Base-by-base conservation (phyloP, 1,140 invertebrate genomes). In the Pseudoatta argentina region DNA sequence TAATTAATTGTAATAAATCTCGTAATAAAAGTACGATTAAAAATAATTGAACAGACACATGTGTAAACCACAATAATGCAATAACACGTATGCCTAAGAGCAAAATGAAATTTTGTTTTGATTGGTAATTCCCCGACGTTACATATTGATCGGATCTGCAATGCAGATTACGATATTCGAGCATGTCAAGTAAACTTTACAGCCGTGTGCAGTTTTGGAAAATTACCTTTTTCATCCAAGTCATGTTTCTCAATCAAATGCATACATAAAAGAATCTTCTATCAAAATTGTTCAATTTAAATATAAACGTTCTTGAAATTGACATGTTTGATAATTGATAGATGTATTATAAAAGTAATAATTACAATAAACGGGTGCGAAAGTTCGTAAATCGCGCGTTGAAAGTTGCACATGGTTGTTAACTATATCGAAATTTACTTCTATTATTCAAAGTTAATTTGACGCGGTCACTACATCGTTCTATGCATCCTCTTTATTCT, bases 41-140 rank as follows among this genome's bases (percentile, higher is more conserved):
- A 59, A 48, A 48, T 61, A 30, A 21, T 57, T 81, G 34, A 30
- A 82, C 18, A 18, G 10, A 48, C 44, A 14, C 30, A 44, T 34
- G 7, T 30, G 7, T 44, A 59, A 14, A 34, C 16, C 2, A 30
- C 3, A 59, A 57, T 72, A 71, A 59, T 61, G 24, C 6, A 21
- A 2, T 59, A 59, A 73, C 53, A 16, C 16, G 10, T 81, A 57
- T 82, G n/a, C 16, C 24, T 82, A 30, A 21, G 44, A 72, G 67
- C 53, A 21, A 61, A 61, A 69, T 67, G 73, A 72, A 87, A 90
- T 87, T 90, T 77, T 85, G 78, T 90, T 88, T 77, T 73, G 86
- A 61, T 72, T 86, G 34, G 76, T 89, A 90, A 88, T 90, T 90
- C 66, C 16, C 57, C 59, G 16, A 88, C 82, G 81, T 88, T 90